A percentile compares a stretch with the other conserved stretches of the same genome.
Evolutionary conservation across 1,140 invertebrate species (phyloP).

Genomic region (silkworm (Bombyx mori)): ASM3026992v2 NC_085123.1:11476501-11477000

Average conservation of each 20-base stretch:
- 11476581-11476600: conserved; percentile 20
- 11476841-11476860: too few species aligned
- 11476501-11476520: conserved; percentile 26
- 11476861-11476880: too few species aligned
- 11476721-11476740: background rate
- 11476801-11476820: too few species aligned
- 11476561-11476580: conserved; percentile 18
- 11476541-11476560: conserved; percentile 15
- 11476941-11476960: too few species aligned
- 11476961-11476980: too few species aligned
- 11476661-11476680: conserved; percentile 5
- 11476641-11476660: conserved; percentile 22
- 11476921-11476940: too few species aligned
- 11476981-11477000: too few species aligned
- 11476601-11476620: conserved; percentile 15
- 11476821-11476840: too few species aligned
- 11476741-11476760: background rate
- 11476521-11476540: conserved; percentile 20
- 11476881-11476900: too few species aligned
- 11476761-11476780: too few species aligned
- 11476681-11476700: background rate
- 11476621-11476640: conserved; percentile 12
- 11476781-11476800: too few species aligned
- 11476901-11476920: too few species aligned
- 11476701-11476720: background rate